Conservation (phyloP, 2,888 invertebrate genomes). For the Napeogenes inachia region DNA sequence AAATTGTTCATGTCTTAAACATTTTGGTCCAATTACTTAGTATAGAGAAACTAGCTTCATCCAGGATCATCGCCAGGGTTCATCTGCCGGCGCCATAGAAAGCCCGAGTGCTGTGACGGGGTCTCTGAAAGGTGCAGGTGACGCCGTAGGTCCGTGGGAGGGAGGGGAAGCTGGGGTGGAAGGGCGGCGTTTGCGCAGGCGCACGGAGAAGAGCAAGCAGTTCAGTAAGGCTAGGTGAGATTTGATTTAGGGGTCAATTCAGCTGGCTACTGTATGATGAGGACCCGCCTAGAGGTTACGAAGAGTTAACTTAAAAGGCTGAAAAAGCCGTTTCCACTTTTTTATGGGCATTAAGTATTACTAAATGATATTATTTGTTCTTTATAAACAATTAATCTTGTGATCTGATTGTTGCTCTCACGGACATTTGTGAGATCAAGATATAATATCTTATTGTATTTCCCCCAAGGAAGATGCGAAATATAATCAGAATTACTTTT, state of each 20-base stretch:
- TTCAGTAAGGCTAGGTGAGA: slow-evolving; percentile 40
- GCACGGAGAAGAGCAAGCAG: slow-evolving; percentile 43
- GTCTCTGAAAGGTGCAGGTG: slow-evolving; percentile 56
- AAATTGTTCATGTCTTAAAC: too few relatives aligned
- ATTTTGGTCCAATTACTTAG: too few relatives aligned
- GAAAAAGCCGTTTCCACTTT: too few relatives aligned
- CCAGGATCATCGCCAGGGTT: slow-evolving; percentile 33
- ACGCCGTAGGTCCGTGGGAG: slow-evolving; percentile 34
- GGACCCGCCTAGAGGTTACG: too few relatives aligned
- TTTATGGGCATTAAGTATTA: too few relatives aligned
- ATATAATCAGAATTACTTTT: too few relatives aligned
- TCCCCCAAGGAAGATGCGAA: too few relatives aligned
- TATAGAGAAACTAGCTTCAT: too few relatives aligned
- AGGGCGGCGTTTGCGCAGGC: slow-evolving; percentile 27
- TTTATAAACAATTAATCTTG: too few relatives aligned
- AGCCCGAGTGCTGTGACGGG: slow-evolving; percentile 48
- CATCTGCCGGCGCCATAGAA: slow-evolving; percentile 40
- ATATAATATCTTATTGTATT: too few relatives aligned
- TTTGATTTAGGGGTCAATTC: not conserved
- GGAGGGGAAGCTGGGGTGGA: slow-evolving; percentile 26
- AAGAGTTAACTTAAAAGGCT: not conserved
- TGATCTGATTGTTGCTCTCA: too few relatives aligned
- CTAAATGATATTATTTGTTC: not conserved
- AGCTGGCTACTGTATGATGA: not conserved
- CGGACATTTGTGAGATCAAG: too few relatives aligned